Evolutionary conservation across 2,797 vertebrate species (phyloP).

Genomic region (Botia almorhae): DNA sequence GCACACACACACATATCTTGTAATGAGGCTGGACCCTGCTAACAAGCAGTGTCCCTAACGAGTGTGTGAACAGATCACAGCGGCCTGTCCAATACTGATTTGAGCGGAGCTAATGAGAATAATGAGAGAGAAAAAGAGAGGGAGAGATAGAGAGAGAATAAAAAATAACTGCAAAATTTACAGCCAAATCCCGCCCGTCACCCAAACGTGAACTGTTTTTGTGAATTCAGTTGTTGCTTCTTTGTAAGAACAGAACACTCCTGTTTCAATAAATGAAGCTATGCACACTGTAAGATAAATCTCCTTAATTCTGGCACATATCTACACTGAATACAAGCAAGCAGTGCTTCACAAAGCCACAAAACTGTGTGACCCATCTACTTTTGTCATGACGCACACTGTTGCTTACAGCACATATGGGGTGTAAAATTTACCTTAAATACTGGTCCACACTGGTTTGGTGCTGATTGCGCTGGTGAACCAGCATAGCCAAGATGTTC

Average conservation of each 20-base stretch:
- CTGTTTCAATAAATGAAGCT: neutral
- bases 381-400: too few relatives aligned
- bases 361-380: too few relatives aligned
- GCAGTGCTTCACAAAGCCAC: too few relatives aligned
- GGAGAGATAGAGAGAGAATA: slow-evolving; percentile 52
- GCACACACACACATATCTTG: slow-evolving; percentile 23
- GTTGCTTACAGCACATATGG: too few relatives aligned
- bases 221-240: neutral
- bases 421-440: too few relatives aligned
- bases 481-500: too few relatives aligned
- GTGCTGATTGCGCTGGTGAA: too few relatives aligned
- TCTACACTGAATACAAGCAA: too few relatives aligned
- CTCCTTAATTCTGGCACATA: too few relatives aligned
- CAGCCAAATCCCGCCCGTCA: neutral
- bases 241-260: neutral
- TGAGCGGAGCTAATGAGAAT: slow-evolving; percentile 82
- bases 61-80: slow-evolving; percentile 82
- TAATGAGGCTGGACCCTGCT: slow-evolving; percentile 63
- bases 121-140: slow-evolving; percentile 70
- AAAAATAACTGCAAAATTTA: slow-evolving; percentile 39
- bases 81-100: slow-evolving; percentile 79
- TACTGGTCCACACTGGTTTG: too few relatives aligned
- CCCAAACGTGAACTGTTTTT: neutral
- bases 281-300: too few relatives aligned
- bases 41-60: slow-evolving; percentile 76